Base-by-base conservation (phyloP, 2,888 invertebrate genomes). In the Graphium colonna region DNA sequence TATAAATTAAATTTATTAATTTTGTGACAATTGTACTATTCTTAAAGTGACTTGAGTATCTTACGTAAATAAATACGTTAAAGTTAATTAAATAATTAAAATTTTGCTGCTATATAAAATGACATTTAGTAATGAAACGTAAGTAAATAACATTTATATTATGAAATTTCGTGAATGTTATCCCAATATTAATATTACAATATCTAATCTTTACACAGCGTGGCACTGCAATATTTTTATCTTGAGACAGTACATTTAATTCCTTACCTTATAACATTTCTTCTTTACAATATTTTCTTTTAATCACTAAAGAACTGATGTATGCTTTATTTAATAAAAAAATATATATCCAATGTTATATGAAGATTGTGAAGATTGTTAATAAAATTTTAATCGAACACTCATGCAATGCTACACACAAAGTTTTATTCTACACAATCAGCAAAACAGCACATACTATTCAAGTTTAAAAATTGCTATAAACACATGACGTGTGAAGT, bases 341-440 rank as follows among this genome's bases (percentile, higher is more conserved):
- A 33, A 5, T 33, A 2, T 33, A 33, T 28, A 28, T 5, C 21
- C 2, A 3, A 21, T 21, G 21, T 21, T 21, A 21, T 21, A 21
- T 21, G 21, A 21, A 21, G 5, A 21, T 21, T 36, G 36, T 12
- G 13, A 12, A 36, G 43, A 42, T 58, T 54, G 52, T 48, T 49
- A 52, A 39, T 38, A 21, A 16, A 49, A 33, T 48, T 41, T 36
- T 36, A 58, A 53, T 56, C 59, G 53, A 60, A 76, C 68, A 74
- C 65, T 62, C 82, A 82, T 82, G 82, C 82, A 79, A 73, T 68
- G 67, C 68, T 65, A 73, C 68, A 73, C 65, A 65, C 57, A 61
- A 61, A 56, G 62, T 61, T 62, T 65, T 53, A 60, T 56, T 67
- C 62, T 64, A 58, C 26, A 45, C 45, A 54, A 59, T 47, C 54